Conservation (phyloP, 2,113 vertebrate genomes). For the Zapus hudsonius region DNA sequence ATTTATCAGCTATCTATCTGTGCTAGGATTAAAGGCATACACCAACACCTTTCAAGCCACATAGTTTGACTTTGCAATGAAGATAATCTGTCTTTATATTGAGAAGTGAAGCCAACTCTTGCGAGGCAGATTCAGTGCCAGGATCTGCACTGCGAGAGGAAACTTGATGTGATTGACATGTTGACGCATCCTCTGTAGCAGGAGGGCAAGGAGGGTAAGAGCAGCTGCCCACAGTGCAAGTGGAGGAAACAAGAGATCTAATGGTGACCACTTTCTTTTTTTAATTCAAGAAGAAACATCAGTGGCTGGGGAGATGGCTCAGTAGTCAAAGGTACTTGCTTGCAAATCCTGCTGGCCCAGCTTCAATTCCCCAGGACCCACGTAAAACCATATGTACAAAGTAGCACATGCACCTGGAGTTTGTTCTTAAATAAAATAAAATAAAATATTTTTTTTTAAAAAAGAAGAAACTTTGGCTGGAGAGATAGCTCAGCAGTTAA, state of each 20-base stretch:
- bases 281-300: constrained; percentile 5
- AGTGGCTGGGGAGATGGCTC: too few species aligned
- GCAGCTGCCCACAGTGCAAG: not conserved
- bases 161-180: not conserved
- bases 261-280: not conserved
- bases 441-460: too few species aligned
- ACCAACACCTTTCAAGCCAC: too few species aligned
- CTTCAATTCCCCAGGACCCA: too few species aligned
- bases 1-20: too few species aligned
- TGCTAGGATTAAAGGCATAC: too few species aligned
- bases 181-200: not conserved
- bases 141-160: not conserved
- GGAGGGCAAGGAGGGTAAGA: not conserved
- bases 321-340: too few species aligned
- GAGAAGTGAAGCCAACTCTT: not conserved
- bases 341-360: too few species aligned
- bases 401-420: too few species aligned
- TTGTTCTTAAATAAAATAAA: too few species aligned
- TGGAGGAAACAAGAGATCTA: not conserved
- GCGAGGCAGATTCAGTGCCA: not conserved
- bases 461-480: constrained; percentile 8
- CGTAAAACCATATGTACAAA: too few species aligned
- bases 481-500: too few species aligned
- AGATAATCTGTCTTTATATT: not conserved
- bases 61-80: constrained; percentile 14